Evolutionary conservation across 2,888 invertebrate genomes (phyloP).

Genomic region (Phlogophora meticulosa): DNA sequence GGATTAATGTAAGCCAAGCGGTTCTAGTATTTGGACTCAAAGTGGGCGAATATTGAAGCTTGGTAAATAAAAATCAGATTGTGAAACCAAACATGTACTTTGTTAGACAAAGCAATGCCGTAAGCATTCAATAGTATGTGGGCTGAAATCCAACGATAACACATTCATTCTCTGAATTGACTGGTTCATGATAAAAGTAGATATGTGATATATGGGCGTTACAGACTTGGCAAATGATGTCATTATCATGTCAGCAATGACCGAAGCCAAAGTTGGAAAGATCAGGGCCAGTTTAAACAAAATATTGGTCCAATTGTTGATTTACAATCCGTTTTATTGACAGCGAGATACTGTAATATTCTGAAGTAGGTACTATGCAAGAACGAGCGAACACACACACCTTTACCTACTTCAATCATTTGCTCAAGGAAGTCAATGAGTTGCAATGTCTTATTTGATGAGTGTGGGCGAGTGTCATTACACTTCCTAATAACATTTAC

Average conservation of each 20-base stretch:
- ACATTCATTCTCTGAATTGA: conserved; percentile 55
- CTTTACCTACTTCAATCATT: conserved; percentile 1
- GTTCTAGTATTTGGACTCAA: conserved; percentile 37
- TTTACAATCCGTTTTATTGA: background rate
- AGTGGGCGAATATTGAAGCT: conserved; percentile 54
- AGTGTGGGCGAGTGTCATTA: conserved; percentile 49
- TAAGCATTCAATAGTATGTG: conserved; percentile 58
- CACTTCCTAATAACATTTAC: conserved; percentile 60
- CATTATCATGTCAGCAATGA: conserved; percentile 57
- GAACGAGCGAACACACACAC: background rate
- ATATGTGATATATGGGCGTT: conserved; percentile 58
- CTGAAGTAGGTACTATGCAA: background rate
- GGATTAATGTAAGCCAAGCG: conserved; percentile 37
- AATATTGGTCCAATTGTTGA: conserved; percentile 9
- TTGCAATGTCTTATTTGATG: conserved; percentile 35
- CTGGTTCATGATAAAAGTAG: conserved; percentile 55
- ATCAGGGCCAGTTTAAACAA: conserved; percentile 62
- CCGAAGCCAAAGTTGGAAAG: conserved; percentile 61
- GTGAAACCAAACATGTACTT: conserved; percentile 58
- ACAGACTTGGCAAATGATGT: conserved; percentile 66
- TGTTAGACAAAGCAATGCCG: conserved; percentile 54
- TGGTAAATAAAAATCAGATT: conserved; percentile 58
- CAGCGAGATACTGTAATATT: conserved; percentile 1
- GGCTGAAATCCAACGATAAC: conserved; percentile 61
- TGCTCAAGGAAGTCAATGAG: conserved; percentile 35